phyloP scores from a whole-genome alignment of 2,797 vertebrate species.

The Phataginus tricuspis region DNA sequence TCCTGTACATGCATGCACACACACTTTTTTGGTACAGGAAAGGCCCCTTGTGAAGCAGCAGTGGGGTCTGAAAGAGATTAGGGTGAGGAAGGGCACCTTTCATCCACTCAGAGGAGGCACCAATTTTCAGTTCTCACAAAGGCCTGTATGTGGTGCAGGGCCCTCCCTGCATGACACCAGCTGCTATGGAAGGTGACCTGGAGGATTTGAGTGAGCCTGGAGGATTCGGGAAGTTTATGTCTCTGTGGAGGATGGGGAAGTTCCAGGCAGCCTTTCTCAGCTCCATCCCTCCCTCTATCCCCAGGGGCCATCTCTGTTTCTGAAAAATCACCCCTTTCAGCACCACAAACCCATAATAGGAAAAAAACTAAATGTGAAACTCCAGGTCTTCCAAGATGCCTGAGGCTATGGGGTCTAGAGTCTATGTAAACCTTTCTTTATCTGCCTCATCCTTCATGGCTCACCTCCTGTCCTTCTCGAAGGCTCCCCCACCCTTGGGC shows the following conservation, averaged over 20 bases:
- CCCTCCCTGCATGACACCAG: neutral
- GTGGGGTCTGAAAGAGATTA: neutral
- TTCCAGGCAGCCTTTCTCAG: neutral
- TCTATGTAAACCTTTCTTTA: neutral
- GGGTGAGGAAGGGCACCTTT: neutral
- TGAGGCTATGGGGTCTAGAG: neutral
- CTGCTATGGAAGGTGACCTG: neutral
- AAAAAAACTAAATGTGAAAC: neutral
- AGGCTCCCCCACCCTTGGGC: neutral
- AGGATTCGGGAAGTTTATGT: neutral
- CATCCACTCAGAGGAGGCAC: neutral
- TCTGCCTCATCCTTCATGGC: neutral
- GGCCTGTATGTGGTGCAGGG: neutral
- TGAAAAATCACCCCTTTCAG: neutral
- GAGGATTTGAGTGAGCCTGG: neutral
- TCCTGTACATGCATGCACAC: too few relatives aligned
- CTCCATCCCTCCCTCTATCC: neutral
- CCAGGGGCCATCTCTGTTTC: neutral
- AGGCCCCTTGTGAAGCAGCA: neutral
- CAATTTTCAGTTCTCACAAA: neutral
- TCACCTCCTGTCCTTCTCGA: neutral
- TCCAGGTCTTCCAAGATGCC: neutral
- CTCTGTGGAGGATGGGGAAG: neutral
- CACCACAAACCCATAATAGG: neutral
- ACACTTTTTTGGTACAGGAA: neutral